Evolutionary conservation across 2,888 invertebrate genomes (phyloP).

Genomic region (Agapetus fuscipes): DNA sequence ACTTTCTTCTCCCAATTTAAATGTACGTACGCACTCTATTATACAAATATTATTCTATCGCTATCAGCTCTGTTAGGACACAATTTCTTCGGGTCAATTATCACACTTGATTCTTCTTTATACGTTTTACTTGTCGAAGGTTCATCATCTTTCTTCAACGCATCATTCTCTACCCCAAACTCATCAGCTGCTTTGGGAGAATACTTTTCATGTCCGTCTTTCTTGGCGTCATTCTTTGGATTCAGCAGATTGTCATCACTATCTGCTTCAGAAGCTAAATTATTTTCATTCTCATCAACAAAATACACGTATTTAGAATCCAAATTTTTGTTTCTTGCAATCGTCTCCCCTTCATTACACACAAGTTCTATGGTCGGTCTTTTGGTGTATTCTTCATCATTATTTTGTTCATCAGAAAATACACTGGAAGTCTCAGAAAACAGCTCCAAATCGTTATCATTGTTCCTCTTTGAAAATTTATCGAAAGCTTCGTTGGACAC

Average conservation of each 20-base stretch:
- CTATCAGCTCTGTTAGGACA: slow-evolving; percentile 32
- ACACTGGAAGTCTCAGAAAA: neutral
- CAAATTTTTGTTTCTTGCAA: neutral
- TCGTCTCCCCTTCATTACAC: neutral
- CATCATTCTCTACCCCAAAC: no score
- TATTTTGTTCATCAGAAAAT: neutral
- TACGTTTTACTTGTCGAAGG: no score
- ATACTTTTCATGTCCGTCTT: slow-evolving; percentile 22
- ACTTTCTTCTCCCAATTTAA: no score
- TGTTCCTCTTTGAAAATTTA: neutral
- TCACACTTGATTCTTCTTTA: slow-evolving; percentile 13
- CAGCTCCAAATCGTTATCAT: no score
- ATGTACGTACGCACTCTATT: no score
- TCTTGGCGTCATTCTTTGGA: neutral
- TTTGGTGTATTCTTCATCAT: neutral
- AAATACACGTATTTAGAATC: no score
- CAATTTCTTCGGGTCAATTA: slow-evolving; percentile 29
- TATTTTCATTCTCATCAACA: neutral
- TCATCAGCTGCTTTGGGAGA: no score
- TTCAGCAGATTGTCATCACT: no score
- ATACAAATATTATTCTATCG: slow-evolving; percentile 35
- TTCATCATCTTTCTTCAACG: no score
- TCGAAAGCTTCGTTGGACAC: neutral
- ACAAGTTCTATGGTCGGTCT: neutral
- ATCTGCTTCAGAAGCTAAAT: slow-evolving; percentile 29